Evolutionary conservation across 2,888 invertebrate species (phyloP).

Genomic region (Melanostoma mellinum): DNA sequence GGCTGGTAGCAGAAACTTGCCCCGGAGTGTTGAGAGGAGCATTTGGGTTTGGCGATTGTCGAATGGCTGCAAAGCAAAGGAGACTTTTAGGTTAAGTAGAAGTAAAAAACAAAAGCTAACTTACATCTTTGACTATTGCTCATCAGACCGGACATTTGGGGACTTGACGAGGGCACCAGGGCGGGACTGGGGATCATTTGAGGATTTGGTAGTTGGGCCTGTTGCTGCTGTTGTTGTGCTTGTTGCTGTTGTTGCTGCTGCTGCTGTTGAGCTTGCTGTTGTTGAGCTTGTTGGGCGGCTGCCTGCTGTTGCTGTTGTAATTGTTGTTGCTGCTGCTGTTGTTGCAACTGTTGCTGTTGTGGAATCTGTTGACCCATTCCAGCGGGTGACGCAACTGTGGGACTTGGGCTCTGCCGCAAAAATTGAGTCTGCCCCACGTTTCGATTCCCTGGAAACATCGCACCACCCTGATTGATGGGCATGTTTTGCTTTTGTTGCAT

Average conservation of each 20-base stretch:
- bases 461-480: conserved; percentile 81
- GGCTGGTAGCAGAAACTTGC: conserved; percentile 84
- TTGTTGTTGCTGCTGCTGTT: conserved; percentile 77
- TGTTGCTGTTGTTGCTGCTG: conserved; percentile 75
- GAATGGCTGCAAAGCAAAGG: conserved; percentile 82
- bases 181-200: conserved; percentile 89
- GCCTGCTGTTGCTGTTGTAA: conserved; percentile 75
- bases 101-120: neutral
- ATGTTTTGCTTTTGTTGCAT: conserved; percentile 80
- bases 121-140: conserved; percentile 83
- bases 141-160: conserved; percentile 85
- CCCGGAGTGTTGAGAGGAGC: conserved; percentile 92
- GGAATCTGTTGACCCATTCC: conserved; percentile 83
- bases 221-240: conserved; percentile 79
- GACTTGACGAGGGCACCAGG: conserved; percentile 87
- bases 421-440: conserved; percentile 90
- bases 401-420: conserved; percentile 90
- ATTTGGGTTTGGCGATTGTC: conserved; percentile 90
- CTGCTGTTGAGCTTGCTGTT: conserved; percentile 75
- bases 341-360: conserved; percentile 79
- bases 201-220: conserved; percentile 80
- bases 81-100: neutral
- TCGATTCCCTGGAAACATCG: conserved; percentile 83
- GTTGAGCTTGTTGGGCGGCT: conserved; percentile 75
- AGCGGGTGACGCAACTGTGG: conserved; percentile 88